phyloP scores from a whole-genome alignment of 2,113 vertebrate genomes.

The Capreolus pygargus region DNA sequence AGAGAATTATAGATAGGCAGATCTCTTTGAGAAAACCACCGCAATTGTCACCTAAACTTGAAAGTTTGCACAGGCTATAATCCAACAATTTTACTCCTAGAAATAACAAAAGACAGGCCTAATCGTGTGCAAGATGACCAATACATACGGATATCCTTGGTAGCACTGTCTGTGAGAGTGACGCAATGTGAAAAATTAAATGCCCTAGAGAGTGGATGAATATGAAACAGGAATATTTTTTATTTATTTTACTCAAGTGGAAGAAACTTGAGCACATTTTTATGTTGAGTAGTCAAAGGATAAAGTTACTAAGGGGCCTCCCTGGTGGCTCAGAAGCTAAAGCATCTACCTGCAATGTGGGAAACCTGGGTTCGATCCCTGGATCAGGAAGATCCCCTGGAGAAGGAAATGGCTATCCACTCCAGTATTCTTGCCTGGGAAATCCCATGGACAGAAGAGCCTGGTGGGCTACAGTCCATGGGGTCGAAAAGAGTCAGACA shows the following conservation, averaged over 20 bases:
- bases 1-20: not conserved
- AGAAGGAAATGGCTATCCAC: not conserved
- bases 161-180: not conserved
- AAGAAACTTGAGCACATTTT: not conserved
- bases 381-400: not conserved
- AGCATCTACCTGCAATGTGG: not conserved
- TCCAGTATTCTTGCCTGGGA: not conserved
- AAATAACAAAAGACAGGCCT: not conserved
- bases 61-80: not conserved
- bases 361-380: not conserved
- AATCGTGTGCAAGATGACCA: not conserved
- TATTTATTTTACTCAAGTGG: not conserved
- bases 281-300: not conserved
- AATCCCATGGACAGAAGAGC: not conserved
- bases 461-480: not conserved
- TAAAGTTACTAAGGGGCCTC: not conserved
- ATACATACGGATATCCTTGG: accelerated
- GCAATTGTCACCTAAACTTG: not conserved
- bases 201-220: not conserved
- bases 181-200: not conserved
- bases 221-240: not conserved
- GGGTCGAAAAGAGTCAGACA: not conserved
- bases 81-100: not conserved
- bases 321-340: not conserved
- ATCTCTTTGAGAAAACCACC: not conserved